Evolutionary conservation across 2,113 vertebrate genomes (phyloP), one percentile per base, ranked within the genome.

Genomic region (Pandion haliaetus): DNA sequence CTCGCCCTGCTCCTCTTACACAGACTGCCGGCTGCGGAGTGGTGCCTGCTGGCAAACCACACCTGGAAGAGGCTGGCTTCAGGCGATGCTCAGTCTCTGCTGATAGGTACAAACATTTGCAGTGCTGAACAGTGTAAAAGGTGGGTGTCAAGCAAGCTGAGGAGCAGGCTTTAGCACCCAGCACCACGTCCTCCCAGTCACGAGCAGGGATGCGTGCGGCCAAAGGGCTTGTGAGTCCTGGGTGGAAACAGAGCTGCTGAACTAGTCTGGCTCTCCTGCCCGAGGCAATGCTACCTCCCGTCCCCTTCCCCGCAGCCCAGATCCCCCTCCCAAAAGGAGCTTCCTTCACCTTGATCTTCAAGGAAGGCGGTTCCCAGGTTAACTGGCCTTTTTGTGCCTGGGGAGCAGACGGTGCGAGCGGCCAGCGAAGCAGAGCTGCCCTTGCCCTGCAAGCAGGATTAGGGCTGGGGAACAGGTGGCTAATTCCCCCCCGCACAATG

Each of bases 161-260:
- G 52, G 40, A 79, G 36, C 58, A 57, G 32, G 55, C 10, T 58
- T 55, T 4, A 44, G n/a, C 61, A 66, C 17, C 63, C 71, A 44
- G 21, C 67, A 15, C n/a, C 8, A 6, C 20, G 0, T 12, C 73
- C 20, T 7, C 23, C 47, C 47, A 17, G 15, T 6, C 50, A 17
- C 7, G 3, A 4, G 42, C 42, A 18, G 1, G 8, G 29, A 26
- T 3, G 36, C 0, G 24, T 3, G 58, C 0, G 1, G 29, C 49
- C 58, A n/a, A n/a, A 47, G 17, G n/a, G 23, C 17, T 66, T 29
- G 15, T 4, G 45, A 58, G 10, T 16, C 28, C 42, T 9, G 42
- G 14, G 19, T 76, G 82, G n/a, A 42, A 36, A 26, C 17, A 20
- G 59, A 62, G 49, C 42, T 23, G 32, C 49, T 49, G 45, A 40